Conservation (phyloP, 2,113 vertebrate species). For the Leucoraja erinaceus region DNA sequence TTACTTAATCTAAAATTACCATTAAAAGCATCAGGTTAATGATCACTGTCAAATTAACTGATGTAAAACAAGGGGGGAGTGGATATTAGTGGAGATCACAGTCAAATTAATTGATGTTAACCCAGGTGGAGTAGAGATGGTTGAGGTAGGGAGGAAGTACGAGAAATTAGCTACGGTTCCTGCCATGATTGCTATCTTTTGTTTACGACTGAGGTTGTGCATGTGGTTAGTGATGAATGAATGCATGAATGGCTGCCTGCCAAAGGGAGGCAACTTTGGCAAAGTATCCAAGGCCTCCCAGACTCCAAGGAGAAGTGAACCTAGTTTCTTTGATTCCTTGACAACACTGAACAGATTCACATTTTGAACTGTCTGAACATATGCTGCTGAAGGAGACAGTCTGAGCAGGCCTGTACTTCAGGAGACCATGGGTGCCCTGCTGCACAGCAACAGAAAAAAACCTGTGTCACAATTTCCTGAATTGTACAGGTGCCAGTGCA, state of each 20-base stretch:
- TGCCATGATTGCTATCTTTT: background rate
- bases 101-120: background rate
- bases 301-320: background rate
- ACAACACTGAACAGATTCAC: background rate
- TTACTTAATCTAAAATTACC: background rate
- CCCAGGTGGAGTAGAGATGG: background rate
- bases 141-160: background rate
- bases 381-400: background rate
- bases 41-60: background rate
- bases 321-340: background rate
- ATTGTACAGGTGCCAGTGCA: background rate
- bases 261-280: background rate
- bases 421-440: background rate
- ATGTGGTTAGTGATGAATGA: background rate
- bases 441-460: background rate
- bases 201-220: background rate
- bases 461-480: background rate
- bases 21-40: conserved; percentile 5
- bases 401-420: background rate
- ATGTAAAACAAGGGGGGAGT: background rate
- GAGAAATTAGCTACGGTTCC: background rate
- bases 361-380: background rate
- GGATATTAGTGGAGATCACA: too few relatives aligned
- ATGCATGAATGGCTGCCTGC: background rate
- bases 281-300: conserved; percentile 8